Base-by-base conservation (phyloP, 2,797 vertebrate species). In the Rhinophrynus dorsalis region DNA sequence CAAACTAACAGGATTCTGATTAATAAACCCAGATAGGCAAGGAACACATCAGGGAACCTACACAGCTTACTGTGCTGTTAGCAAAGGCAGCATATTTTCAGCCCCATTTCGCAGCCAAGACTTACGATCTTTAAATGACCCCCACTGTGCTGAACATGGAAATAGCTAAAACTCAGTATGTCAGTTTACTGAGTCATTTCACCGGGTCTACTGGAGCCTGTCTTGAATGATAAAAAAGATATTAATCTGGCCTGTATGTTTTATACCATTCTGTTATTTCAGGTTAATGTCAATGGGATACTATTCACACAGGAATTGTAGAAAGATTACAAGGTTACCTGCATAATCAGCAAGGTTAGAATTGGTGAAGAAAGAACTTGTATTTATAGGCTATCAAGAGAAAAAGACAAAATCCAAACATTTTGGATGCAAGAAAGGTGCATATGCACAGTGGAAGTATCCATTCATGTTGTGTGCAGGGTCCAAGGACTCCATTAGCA, bases 41-140 rank as follows among this genome's bases (percentile, higher is more conserved):
- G 58, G 47, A 73, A 57, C 70, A 67, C 70, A 73, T 73, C 62
- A 32, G 70, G 70, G 70, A 73, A 66, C 70, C 47, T 73, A 50
- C 29, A 73, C 45, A 73, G 70, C 62, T 65, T 73, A 66, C 70
- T 73, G 55, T 62, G 62, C 62, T 60, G 70, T 73, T 73, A 67
- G 70, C 70, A 73, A 73, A 54, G 37, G 70, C 70, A 73, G 70
- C 70, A 73, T 42, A 73, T 73, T 73, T 73, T 73, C 62, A 73
- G 70, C 55, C 70, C 70, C 70, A 73, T 73, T 73, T 73, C 55
- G 62, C 70, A 66, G 70, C 70, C 70, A 73, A 73, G 70, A 67
- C 60, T 60, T 73, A 67, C 70, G 70, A 73, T 73, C 70, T 73
- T 73, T 73, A 73, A 73, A 73, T 73, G 70, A 73, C 70, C 70